These are phyloP conservation scores for Dicrostonyx torquatus DNA, from an alignment of 2,797 vertebrate species.

Conservation along the genomic window DNA sequence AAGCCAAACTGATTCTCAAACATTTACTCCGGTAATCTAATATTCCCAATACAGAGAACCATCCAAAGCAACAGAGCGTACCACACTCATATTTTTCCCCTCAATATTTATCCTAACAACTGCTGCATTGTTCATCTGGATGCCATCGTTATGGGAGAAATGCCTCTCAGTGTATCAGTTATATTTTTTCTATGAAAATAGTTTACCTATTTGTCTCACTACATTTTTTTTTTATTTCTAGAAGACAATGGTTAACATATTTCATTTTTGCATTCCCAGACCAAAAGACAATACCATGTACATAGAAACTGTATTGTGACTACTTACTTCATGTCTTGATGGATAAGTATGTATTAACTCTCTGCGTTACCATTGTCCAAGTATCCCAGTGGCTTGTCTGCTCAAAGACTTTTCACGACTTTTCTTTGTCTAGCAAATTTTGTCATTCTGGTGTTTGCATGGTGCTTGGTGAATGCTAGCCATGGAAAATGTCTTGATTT, in stretches of 20 bases:
- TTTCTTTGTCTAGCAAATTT: not conserved
- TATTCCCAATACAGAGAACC: not conserved
- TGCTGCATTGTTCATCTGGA: not conserved
- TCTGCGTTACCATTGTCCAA: not conserved
- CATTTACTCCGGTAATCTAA: not conserved
- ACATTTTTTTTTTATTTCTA: constrained; percentile 39
- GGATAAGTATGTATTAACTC: not conserved
- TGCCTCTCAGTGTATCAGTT: not conserved
- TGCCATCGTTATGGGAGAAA: not conserved
- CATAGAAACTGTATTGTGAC: not conserved
- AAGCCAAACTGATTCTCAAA: not conserved
- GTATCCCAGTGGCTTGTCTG: not conserved
- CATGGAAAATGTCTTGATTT: not conserved
- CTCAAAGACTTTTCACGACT: not conserved
- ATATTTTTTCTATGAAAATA: not conserved
- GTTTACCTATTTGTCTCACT: not conserved
- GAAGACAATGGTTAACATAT: not conserved
- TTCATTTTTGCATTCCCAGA: not conserved
- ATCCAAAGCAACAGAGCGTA: not conserved
- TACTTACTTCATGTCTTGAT: not conserved
- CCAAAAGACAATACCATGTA: not conserved
- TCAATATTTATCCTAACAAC: not conserved
- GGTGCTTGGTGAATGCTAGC: not conserved
- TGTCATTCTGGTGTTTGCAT: not conserved
- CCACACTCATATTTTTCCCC: not conserved